Conservation (phyloP, 2,797 vertebrate species). For the Sebastes jordani region DNA sequence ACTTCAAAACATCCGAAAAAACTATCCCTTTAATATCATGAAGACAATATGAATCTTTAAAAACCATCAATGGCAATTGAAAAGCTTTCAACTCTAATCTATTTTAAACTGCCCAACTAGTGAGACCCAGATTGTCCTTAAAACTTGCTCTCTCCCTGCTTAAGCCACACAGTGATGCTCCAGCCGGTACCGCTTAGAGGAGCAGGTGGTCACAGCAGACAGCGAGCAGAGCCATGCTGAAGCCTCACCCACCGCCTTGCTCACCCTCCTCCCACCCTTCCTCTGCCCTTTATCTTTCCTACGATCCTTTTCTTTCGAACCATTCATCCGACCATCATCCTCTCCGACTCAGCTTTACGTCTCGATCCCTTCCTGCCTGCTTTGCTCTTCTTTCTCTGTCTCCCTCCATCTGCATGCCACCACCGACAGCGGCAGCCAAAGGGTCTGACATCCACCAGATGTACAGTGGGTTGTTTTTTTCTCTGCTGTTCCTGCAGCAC, state of each 20-base stretch:
- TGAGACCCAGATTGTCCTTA: constrained; percentile 34
- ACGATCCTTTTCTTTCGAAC: constrained; percentile 38
- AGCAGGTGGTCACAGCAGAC: constrained; percentile 70
- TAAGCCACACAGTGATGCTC: constrained; percentile 34
- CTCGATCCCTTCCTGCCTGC: constrained; percentile 16
- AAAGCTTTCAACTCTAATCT: not conserved
- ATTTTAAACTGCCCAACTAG: not conserved
- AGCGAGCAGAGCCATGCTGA: constrained; percentile 46
- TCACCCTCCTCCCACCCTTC: constrained; percentile 3
- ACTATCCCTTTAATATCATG: not conserved
- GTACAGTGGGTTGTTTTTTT: constrained; percentile 12
- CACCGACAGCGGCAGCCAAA: constrained; percentile 35
- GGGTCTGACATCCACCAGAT: constrained; percentile 40
- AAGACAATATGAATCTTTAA: not conserved
- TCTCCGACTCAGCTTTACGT: constrained; percentile 20
- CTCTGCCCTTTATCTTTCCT: constrained; percentile 48
- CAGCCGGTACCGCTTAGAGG: constrained; percentile 46
- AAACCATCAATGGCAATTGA: not conserved
- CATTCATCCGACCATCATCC: constrained; percentile 13
- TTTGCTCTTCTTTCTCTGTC: not conserved
- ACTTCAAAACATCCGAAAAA: not conserved
- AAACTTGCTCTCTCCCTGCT: constrained; percentile 18
- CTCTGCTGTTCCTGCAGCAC: constrained; percentile 17
- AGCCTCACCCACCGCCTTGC: constrained; percentile 27
- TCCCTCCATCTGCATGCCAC: constrained; percentile 24